Evolutionary conservation across 2,113 vertebrate species (phyloP).

Genomic region (Tragelaphus strepsiceros): DNA sequence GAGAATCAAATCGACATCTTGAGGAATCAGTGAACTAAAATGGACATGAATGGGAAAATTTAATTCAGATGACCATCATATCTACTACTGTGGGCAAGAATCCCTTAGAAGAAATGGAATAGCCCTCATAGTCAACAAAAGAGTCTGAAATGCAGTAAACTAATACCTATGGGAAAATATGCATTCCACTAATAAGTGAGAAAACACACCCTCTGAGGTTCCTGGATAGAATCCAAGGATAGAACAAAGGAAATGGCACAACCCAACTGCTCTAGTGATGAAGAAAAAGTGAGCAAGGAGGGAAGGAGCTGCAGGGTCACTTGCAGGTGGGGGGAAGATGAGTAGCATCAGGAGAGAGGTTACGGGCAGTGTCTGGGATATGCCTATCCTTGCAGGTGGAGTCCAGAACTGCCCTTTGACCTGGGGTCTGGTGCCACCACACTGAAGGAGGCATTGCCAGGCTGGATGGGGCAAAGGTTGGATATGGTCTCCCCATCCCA

Average conservation of each 20-base stretch:
- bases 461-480: background rate
- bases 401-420: background rate
- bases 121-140: background rate
- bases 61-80: too few species aligned
- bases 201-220: background rate
- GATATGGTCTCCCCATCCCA: background rate
- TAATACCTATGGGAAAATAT: background rate
- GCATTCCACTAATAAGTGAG: background rate
- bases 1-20: too few species aligned
- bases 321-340: background rate
- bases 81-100: too few species aligned
- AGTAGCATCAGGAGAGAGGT: background rate
- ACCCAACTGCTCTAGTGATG: background rate
- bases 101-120: too few species aligned
- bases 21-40: too few species aligned
- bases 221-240: background rate
- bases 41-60: too few species aligned
- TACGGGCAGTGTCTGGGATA: fast-evolving
- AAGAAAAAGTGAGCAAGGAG: background rate
- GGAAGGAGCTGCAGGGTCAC: background rate
- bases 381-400: fast-evolving
- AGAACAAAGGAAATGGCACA: background rate
- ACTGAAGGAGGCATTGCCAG: background rate
- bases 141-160: background rate
- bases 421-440: background rate